Base-by-base conservation (phyloP, 2,888 invertebrate species). In the Oxyteleia sp. region DNA sequence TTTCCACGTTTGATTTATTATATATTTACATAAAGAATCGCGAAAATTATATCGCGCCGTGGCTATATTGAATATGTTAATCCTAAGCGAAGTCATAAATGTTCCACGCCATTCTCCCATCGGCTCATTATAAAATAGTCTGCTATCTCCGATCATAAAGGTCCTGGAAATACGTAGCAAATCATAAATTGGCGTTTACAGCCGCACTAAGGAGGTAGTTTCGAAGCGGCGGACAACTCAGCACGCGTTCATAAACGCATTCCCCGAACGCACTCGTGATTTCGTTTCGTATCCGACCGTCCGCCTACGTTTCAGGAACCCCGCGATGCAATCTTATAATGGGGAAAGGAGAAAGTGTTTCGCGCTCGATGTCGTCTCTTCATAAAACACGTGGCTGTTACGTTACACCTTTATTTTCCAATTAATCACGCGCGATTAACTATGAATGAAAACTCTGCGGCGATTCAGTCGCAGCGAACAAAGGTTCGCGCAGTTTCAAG, bases 311-410 rank as follows among this genome's bases (percentile, higher is more conserved):
- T 55, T 74, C 68, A 43, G 49, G 69, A 66, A 74, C 63, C 53
- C 38, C 61, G 35, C 29, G 82, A 76, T 74, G 89, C 90, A 89
- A 92, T 92, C 92, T 92, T 91, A 91, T 93, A 92, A 91, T 90
- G 88, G 91, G 89, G 91, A 93, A 93, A 93, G 92, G 93, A 90
- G 93, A 93, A 93, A 93, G 92, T 89, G 87, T 90, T 91, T 88
- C 88, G 87, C 84, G 79, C 82, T 83, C 74, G 81, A 88, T 86
- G 86, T 84, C 64, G 61, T 87, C 83, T 86, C 83, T 87, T 85
- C 81, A 89, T 86, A 89, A 90, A 89, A 88, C 89, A 90, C 90
- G 88, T 86, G 90, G 69, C 51, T 78, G 88, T 93, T 92, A 91
- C 91, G 90, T 91, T 92, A 90, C 86, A 53, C 45, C 47, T 43